Conservation (phyloP, 1,140 invertebrate species). For the Pogonus chalceus region DNA sequence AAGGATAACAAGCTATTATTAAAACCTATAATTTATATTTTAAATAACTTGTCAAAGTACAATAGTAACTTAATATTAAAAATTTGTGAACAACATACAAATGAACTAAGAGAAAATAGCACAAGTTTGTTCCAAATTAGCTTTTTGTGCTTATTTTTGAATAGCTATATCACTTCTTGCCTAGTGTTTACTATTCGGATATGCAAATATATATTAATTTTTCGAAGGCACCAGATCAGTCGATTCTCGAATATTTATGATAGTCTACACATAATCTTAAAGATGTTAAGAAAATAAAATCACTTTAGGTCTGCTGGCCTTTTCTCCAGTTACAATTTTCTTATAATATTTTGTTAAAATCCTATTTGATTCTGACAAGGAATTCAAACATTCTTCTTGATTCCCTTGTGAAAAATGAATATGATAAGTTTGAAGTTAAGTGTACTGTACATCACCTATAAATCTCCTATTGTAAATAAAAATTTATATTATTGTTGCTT, state of each 20-base stretch:
- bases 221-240: neutral
- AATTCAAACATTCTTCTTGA: conserved; percentile 15
- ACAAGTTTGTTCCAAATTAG: conserved; percentile 12
- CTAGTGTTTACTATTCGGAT: conserved; percentile 10
- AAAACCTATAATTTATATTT: too few species aligned
- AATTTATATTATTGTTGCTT: conserved; percentile 16
- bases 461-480: conserved; percentile 21
- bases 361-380: conserved; percentile 14
- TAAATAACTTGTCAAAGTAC: too few species aligned
- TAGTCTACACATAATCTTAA: conserved; percentile 13
- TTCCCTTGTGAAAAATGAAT: neutral
- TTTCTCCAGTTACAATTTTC: conserved; percentile 18
- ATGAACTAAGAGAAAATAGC: too few species aligned
- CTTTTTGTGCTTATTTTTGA: conserved; percentile 13
- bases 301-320: conserved; percentile 17
- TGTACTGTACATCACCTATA: conserved; percentile 23
- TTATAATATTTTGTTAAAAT: conserved; percentile 17
- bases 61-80: too few species aligned
- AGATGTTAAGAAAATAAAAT: conserved; percentile 18
- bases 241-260: conserved; percentile 12
- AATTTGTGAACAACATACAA: too few species aligned
- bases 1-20: too few species aligned
- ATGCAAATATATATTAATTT: conserved; percentile 15
- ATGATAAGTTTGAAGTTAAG: conserved; percentile 15
- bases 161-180: conserved; percentile 10